Base-by-base conservation (phyloP, 2,113 vertebrate genomes). In the Gymnogyps californianus region DNA sequence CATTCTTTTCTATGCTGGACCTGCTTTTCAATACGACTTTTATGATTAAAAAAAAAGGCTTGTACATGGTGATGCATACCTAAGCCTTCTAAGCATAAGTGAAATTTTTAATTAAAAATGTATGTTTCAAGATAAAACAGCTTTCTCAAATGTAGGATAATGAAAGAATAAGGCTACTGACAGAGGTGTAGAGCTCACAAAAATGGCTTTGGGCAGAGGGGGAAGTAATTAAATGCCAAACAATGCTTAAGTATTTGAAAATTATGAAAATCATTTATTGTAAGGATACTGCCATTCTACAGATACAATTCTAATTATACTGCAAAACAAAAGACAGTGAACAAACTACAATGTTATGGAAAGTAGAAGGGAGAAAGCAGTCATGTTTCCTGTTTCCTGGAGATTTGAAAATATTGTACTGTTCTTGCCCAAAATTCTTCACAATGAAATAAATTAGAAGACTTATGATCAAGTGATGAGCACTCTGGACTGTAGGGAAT, bases 91-190 rank as follows among this genome's bases (percentile, higher is more conserved):
- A 42, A 96, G 71, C 62, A 26, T 83, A 91, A 97, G 81, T 77
- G 70, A 89, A 96, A 51, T 28, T 94, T 96, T 96, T 94, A 94
- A 96, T 97, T 90, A 87, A 93, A 97, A 95, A 93, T 89, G 66
- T 93, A 83, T 87, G 87, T 85, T 97, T 93, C 58, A 76, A 83
- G 81, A 90, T 74, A 87, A 93, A 90, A 85, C 49, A 87, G 78
- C 70, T 95, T 85, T 92, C 55, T 95, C 25, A 24, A 87, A 87
- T 49, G 62, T 31, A 89, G 57, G 54, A 77, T 83, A 87, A 97
- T 90, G 78, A 96, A 91, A 93, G 69, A 83, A 67, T 87, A 79
- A 65, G 51, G 49, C 85, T 89, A 26, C 81, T 92, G 64, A 83
- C 59, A 70, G 75, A 81, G 42, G 51, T 74, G 29, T 58, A 67